A percentile compares a stretch with the other conserved stretches of the same genome.
phyloP scores from a whole-genome alignment of 2,888 invertebrate genomes.

The Lycophotia porphyrea region DNA sequence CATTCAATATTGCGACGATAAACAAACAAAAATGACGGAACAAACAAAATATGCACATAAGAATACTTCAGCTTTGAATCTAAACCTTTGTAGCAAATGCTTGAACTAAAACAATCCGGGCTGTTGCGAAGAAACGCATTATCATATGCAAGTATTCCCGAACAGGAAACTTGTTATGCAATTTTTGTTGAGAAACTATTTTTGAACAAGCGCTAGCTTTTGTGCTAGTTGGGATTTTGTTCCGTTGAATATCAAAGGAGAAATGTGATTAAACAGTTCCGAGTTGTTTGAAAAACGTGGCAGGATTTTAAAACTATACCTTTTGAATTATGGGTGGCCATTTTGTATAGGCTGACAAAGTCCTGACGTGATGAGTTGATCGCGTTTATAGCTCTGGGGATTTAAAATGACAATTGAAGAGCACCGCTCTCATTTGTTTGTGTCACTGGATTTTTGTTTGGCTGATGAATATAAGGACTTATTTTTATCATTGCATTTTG shows the following conservation, averaged over 20 bases:
- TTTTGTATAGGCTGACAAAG: slow-evolving; percentile 30
- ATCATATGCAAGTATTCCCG: slow-evolving; percentile 65
- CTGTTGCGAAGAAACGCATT: slow-evolving; percentile 63
- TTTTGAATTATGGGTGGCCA: slow-evolving; percentile 45
- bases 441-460: slow-evolving; percentile 42
- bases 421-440: slow-evolving; percentile 37
- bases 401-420: slow-evolving; percentile 56
- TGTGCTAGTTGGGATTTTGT: slow-evolving; percentile 58
- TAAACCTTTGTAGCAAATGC: slow-evolving; percentile 54
- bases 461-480: slow-evolving; percentile 24
- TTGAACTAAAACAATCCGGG: slow-evolving; percentile 63
- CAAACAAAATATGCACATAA: slow-evolving; percentile 42
- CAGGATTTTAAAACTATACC: slow-evolving; percentile 30
- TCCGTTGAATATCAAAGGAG: slow-evolving; percentile 60
- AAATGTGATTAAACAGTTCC: slow-evolving; percentile 62
- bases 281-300: slow-evolving; percentile 40
- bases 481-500: slow-evolving; percentile 36
- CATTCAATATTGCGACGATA: slow-evolving; percentile 7
- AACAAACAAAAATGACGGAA: slow-evolving; percentile 40
- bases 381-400: slow-evolving; percentile 39
- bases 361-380: slow-evolving; percentile 41
- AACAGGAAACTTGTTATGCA: slow-evolving; percentile 65
- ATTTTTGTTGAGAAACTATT: slow-evolving; percentile 68
- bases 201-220: slow-evolving; percentile 64
- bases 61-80: slow-evolving; percentile 57